A percentile compares a stretch with the other conserved stretches of the same genome.
Conservation (phyloP, 2,797 vertebrate species). For the Jordanella pulchra region DNA sequence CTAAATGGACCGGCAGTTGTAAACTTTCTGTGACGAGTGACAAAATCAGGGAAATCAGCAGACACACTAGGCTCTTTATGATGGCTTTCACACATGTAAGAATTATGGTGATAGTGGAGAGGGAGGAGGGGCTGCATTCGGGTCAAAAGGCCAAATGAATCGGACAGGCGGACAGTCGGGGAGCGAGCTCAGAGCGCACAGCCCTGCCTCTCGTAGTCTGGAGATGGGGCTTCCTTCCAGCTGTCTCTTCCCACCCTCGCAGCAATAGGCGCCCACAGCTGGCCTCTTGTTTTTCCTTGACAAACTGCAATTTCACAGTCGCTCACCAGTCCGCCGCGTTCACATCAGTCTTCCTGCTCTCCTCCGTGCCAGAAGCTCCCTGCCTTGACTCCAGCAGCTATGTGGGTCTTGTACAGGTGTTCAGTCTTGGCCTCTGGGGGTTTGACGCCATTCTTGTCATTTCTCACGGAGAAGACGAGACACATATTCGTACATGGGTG, state of each 20-base stretch:
- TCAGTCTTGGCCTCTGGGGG: conserved; percentile 63
- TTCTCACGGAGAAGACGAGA: conserved; percentile 37
- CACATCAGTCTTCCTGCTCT: conserved; percentile 68
- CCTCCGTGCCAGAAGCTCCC: conserved; percentile 61
- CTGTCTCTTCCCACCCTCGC: conserved; percentile 80
- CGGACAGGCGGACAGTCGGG: conserved; percentile 61
- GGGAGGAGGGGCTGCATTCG: conserved; percentile 24
- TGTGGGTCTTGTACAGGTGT: conserved; percentile 75
- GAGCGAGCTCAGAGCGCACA: conserved; percentile 60
- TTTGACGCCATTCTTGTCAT: conserved; percentile 55
- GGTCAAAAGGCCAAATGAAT: conserved; percentile 73
- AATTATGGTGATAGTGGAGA: conserved; percentile 31
- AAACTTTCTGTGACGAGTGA: conserved; percentile 32
- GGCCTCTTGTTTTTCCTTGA: conserved; percentile 84
- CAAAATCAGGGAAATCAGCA: conserved; percentile 6
- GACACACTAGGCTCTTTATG: conserved; percentile 29
- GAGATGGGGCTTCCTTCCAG: conserved; percentile 87
- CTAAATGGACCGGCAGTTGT: conserved; percentile 12
- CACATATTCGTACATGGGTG: conserved; percentile 11
- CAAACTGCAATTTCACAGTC: conserved; percentile 84
- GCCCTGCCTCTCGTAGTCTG: conserved; percentile 63
- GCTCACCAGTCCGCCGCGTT: conserved; percentile 65
- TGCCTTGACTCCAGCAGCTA: conserved; percentile 58
- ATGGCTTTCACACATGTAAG: conserved; percentile 58
- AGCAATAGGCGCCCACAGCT: conserved; percentile 92